Evolutionary conservation across 2,797 vertebrate genomes (phyloP), one percentile per base, ranked within the genome.

Genomic region (Otus scops): DNA sequence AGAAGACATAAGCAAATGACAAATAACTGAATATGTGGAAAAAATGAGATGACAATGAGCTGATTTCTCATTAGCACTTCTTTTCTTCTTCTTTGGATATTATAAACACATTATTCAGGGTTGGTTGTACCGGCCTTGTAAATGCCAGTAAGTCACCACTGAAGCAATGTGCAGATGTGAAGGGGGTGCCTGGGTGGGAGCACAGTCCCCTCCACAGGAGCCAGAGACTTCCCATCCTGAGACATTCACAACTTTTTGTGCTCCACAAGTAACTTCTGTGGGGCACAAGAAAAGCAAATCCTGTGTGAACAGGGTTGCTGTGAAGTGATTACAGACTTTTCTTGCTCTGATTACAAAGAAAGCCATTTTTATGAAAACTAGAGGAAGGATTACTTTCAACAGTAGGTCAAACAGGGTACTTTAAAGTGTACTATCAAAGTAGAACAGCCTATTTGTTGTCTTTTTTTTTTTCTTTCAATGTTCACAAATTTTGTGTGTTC

Each of bases 21-120:
- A 97, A 95, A 95, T 95, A 97, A 94, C 51, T 92, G 96, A 95
- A 95, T 94, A 97, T 83, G 63, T 67, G 94, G 93, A 97, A 92
- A 93, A 94, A 97, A 93, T 70, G 87, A 89, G 85, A 97, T 88
- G 95, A 97, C 96, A 97, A 95, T 96, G 95, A 96, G 65, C 92
- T 96, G 96, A 93, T 96, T 95, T 95, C 94, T 97, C 91, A 97
- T 97, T 96, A 96, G 92, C 87, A 93, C 82, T 84, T 92, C 95
- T 92, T 95, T 97, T 96, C 85, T 94, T 95, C 63, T 95, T 91
- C 84, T 88, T 79, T 93, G 90, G 48, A 23, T 93, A 80, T 94
- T 97, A 94, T 93, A 95, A 94, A 95, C 63, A 19, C 77, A 22
- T 93, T 97, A 74, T 93, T 94, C 73, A 85, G 89, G 82, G 63